Evolutionary conservation across 35 echinoderm and acorn worm species (phyloP).

Genomic region (Lytechinus pictus): DNA sequence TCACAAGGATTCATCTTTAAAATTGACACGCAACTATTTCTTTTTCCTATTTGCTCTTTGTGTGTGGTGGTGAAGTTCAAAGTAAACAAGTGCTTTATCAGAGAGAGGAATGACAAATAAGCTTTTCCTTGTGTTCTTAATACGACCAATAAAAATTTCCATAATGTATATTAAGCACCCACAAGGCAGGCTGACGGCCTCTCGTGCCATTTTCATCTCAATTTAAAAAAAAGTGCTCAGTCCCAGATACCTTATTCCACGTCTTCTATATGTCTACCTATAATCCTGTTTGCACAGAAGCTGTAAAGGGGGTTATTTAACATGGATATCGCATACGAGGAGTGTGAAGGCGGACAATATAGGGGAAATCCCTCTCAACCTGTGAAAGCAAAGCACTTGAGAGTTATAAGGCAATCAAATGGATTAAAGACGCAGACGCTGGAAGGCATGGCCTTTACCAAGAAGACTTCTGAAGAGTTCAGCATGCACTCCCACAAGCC

Average conservation of each 20-base stretch:
- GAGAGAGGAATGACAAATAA: background rate
- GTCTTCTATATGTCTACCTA: background rate
- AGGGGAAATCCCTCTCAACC: background rate
- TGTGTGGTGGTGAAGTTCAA: too few species aligned
- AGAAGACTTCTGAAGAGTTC: background rate
- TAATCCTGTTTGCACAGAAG: background rate
- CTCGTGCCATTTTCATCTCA: background rate
- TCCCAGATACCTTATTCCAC: background rate
- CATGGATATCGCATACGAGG: background rate
- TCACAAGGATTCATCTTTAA: too few species aligned
- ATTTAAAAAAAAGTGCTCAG: background rate
- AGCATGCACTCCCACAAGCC: background rate
- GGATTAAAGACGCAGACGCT: background rate
- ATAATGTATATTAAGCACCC: background rate
- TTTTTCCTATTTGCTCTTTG: too few species aligned
- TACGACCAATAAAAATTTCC: background rate
- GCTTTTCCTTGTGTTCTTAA: background rate
- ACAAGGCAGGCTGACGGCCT: background rate
- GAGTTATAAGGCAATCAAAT: background rate
- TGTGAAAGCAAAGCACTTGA: background rate
- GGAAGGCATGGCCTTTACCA: background rate
- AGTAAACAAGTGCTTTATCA: too few species aligned
- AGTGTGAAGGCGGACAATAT: background rate
- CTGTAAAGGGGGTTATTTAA: background rate
- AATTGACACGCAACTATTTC: too few species aligned